Evolutionary conservation across 2,888 invertebrate species (phyloP).

Genomic region (Parthenolecanium corni): DNA sequence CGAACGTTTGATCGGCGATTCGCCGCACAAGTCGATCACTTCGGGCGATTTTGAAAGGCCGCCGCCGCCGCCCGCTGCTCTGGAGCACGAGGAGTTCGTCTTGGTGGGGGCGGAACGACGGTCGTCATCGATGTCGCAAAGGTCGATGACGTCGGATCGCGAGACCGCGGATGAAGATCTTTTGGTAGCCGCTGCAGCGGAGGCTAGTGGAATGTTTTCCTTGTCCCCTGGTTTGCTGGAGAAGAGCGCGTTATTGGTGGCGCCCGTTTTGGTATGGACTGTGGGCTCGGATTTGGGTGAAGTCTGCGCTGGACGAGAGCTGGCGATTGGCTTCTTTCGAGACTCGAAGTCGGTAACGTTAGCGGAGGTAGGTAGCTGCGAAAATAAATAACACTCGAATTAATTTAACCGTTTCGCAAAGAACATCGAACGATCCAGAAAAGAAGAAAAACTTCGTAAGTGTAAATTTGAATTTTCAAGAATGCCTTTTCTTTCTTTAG

Average conservation of each 20-base stretch:
- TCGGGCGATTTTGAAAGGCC: conserved; percentile 49
- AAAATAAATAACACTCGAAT: neutral
- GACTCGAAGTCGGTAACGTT: neutral
- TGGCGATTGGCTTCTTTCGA: neutral
- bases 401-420: neutral
- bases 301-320: neutral
- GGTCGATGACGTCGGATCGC: neutral
- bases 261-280: neutral
- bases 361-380: neutral
- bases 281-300: neutral
- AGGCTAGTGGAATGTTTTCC: conserved; percentile 45
- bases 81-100: too few relatives aligned
- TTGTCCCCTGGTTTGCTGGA: conserved; percentile 43
- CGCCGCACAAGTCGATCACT: conserved; percentile 46
- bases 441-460: neutral
- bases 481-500: too few relatives aligned
- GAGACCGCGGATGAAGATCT: neutral
- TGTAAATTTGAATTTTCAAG: too few relatives aligned
- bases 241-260: neutral
- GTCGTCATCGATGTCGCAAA: conserved; percentile 10
- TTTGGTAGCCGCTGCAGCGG: neutral
- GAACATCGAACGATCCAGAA: neutral
- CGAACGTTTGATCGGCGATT: conserved; percentile 26
- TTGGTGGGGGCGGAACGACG: neutral
- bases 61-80: conserved; percentile 34